Conservation (phyloP, 1,140 invertebrate species). For the Drosophila lowei region DNA sequence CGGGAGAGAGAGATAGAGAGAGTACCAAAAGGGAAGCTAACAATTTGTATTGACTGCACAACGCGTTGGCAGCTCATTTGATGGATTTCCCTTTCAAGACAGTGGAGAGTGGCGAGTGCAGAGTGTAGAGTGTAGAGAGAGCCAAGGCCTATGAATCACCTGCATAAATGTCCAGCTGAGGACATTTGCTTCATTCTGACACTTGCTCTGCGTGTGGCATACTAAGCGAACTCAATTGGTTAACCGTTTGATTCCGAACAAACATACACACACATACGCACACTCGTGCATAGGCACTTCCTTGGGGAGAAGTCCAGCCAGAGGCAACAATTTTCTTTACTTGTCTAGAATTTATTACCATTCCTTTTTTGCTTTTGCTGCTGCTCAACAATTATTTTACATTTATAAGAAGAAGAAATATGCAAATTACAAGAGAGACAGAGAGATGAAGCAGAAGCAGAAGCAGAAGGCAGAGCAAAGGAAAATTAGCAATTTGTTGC, state of each 20-base stretch:
- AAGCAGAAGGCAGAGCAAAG: constrained; percentile 40
- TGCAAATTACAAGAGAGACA: constrained; percentile 61
- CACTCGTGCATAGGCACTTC: not conserved
- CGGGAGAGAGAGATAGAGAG: constrained; percentile 11
- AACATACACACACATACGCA: not conserved
- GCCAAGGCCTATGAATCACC: constrained; percentile 64
- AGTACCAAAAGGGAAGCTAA: constrained; percentile 23
- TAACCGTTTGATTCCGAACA: constrained; percentile 21
- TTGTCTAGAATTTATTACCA: constrained; percentile 59
- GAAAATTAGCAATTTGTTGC: constrained; percentile 80
- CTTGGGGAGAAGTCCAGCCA: constrained; percentile 1
- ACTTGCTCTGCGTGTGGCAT: constrained; percentile 50
- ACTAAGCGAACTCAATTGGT: constrained; percentile 27
- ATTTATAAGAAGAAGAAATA: constrained; percentile 62
- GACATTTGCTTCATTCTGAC: constrained; percentile 20
- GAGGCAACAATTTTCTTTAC: constrained; percentile 56
- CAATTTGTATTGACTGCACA: constrained; percentile 73
- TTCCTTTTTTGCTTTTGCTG: constrained; percentile 37
- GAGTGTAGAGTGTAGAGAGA: no score
- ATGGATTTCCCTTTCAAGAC: constrained; percentile 62
- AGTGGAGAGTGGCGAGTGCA: not conserved
- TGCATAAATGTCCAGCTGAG: constrained; percentile 51
- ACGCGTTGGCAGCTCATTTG: constrained; percentile 77
- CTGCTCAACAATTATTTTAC: constrained; percentile 62
- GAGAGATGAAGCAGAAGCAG: constrained; percentile 20